Base-by-base conservation (phyloP, 1,140 invertebrate species). In the Chrysopa pallens region DNA sequence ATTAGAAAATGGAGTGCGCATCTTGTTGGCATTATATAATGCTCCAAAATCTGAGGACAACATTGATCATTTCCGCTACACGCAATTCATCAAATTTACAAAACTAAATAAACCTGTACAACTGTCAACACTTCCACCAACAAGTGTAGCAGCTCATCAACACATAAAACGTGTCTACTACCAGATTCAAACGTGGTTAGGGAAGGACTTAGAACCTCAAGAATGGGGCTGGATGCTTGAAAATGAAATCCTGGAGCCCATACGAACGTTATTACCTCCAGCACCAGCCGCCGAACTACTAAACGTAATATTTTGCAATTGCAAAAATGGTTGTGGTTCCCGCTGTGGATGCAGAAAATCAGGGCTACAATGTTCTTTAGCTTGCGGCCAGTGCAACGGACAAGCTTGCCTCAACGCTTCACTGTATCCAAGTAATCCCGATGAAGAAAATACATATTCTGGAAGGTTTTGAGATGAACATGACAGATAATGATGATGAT, bases 161-260 rank as follows among this genome's bases (percentile, higher is more conserved):
- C 55, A 61, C 51, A 37, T 56, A 39, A 54, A 57, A 40, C 51
- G 60, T 46, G 57, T 62, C 6, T 64, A 62, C 41, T 61, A 59
- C 42, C 55, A 64, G 46, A 46, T 65, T 51, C 58, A 63, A 53
- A 53, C 49, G 36, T 63, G 61, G 58, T 44, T 59, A 52, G 56
- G 55, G 39, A 47, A 59, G 17, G 42, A 61, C 39, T 49, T 61
- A 44, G 46, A 57, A 48, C 59, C 60, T 36, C 46, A 57, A 49
- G 49, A 51, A 47, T 64, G 57, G 56, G 55, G 52, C 33, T 62
- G 54, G 59, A 49, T 43, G 43, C 33, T 53, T 38, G 45, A 44
- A 48, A 51, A 57, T 46, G 44, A 49, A 46, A 48, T 57, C 27
- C 42, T 63, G 45, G 45, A 57, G 43, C 59, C 62, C 42, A 54